These are phyloP conservation scores for Aphaenogaster floridana DNA, from an alignment of 1,140 invertebrate species.

Conservation along the genomic window DNA sequence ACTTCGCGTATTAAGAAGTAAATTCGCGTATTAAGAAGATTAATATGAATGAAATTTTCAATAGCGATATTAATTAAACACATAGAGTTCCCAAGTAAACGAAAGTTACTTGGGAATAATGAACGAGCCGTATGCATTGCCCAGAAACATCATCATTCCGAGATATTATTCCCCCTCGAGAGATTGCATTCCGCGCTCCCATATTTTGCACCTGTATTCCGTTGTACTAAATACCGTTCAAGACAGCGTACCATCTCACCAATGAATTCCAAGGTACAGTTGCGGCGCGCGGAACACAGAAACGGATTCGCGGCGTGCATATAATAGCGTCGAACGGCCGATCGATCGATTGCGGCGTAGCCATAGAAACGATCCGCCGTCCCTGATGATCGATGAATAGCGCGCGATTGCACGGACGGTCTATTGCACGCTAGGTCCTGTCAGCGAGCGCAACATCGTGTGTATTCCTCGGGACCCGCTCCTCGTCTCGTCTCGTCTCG, in stretches of 20 bases:
- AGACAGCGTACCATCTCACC: neutral
- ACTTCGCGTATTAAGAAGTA: neutral
- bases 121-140: neutral
- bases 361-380: slow-evolving; percentile 75
- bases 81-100: too few relatives aligned
- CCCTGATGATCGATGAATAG: slow-evolving; percentile 73
- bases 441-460: slow-evolving; percentile 62
- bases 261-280: slow-evolving; percentile 49
- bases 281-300: slow-evolving; percentile 35
- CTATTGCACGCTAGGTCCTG: slow-evolving; percentile 70
- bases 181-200: neutral
- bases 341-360: slow-evolving; percentile 73
- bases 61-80: neutral
- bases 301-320: slow-evolving; percentile 44
- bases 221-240: slow-evolving; percentile 4
- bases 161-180: neutral
- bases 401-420: slow-evolving; percentile 70
- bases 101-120: neutral
- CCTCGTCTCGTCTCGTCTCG: slow-evolving; percentile 24
- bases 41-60: neutral
- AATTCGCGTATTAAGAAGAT: neutral
- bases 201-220: slow-evolving; percentile 23
- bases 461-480: slow-evolving; percentile 31
- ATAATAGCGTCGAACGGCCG: slow-evolving; percentile 66
- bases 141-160: neutral